phyloP scores from a whole-genome alignment of 23 tunicate species.

The Styela clava region DNA sequence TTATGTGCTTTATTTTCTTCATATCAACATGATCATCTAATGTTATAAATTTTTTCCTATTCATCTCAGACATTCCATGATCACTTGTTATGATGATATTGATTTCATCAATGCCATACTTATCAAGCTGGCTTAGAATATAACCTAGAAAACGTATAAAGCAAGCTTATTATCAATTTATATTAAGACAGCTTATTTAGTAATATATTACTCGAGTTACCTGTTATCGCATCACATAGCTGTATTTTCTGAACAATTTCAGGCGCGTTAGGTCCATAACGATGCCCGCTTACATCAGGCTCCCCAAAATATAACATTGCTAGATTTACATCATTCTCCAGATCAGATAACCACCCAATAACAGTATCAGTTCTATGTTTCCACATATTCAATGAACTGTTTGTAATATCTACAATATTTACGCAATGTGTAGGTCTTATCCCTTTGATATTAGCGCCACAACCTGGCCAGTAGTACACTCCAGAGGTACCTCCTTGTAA shows the following conservation, averaged over 20 bases:
- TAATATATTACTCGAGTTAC: too few species aligned
- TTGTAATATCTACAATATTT: background rate
- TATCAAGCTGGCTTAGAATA: constrained; percentile 39
- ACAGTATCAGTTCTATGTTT: constrained; percentile 49
- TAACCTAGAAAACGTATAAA: constrained; percentile 65
- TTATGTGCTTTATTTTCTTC: constrained; percentile 25
- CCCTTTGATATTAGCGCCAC: constrained; percentile 66
- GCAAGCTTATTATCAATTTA: too few species aligned
- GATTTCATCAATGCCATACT: constrained; percentile 43
- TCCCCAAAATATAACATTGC: constrained; percentile 78
- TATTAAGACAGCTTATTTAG: background rate
- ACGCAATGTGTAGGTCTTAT: constrained; percentile 36
- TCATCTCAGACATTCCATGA: constrained; percentile 73
- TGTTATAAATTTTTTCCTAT: constrained; percentile 34
- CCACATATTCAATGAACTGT: constrained; percentile 26
- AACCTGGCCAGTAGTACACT: constrained; percentile 79
- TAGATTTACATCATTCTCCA: constrained; percentile 51
- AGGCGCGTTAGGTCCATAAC: constrained; percentile 75
- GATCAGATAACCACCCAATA: constrained; percentile 60
- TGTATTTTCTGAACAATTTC: constrained; percentile 67
- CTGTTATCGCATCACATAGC: constrained; percentile 76
- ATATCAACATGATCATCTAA: constrained; percentile 46
- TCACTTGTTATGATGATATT: constrained; percentile 92
- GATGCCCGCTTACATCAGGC: constrained; percentile 74
- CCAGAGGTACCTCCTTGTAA: constrained; percentile 37